Base-by-base conservation (phyloP, 2,888 invertebrate species). In the Macrophya alboannulata region DNA sequence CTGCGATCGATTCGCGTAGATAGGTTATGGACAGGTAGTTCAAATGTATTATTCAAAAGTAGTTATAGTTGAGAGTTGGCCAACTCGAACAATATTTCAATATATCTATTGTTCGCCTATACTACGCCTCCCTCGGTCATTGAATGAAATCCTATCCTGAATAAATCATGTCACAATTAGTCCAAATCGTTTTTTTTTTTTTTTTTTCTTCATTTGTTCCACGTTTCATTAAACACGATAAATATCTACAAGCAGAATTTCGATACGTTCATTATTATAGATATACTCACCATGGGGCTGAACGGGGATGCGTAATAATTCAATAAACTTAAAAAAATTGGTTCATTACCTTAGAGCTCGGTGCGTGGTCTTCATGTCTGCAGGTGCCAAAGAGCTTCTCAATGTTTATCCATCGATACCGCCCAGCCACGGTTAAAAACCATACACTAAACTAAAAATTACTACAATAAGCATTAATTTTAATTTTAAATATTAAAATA, bases 301-400 rank as follows among this genome's bases (percentile, higher is more conserved):
- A 31, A 31, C 31, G 31, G 31, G 31, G 3, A 31, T 31, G 1
- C 1, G 3, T 31, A 31, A 31, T 31, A 31, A 31, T 31, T 12
- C 31, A 0, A 21, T 31, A 4, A 15, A 68, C 31, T 68, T 37
- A 1, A 25, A 17, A 12, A 17, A 68, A 12, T 31, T 55, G 0
- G 17, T 10, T 17, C 17, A 89, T 68, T 68, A 90, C 90, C 90
- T 90, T 17, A 87, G 71, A 68, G 90, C 89, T 55, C 90, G 88
- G 62, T 90, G 90, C 83, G 90, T 89, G 87, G 90, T 90, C 89
- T 90, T 90, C 90, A 90, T 90, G 86, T 87, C 77, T 85, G 48
- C 77, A 74, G 43, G 62, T n/a, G 43, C 62, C 10, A 21, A 43
- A 81, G 51, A 43, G 84, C 31, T 85, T 45, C 59, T 87, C 87